phyloP scores from a whole-genome alignment of 2,888 invertebrate genomes.

The Polia nebulosa region DNA sequence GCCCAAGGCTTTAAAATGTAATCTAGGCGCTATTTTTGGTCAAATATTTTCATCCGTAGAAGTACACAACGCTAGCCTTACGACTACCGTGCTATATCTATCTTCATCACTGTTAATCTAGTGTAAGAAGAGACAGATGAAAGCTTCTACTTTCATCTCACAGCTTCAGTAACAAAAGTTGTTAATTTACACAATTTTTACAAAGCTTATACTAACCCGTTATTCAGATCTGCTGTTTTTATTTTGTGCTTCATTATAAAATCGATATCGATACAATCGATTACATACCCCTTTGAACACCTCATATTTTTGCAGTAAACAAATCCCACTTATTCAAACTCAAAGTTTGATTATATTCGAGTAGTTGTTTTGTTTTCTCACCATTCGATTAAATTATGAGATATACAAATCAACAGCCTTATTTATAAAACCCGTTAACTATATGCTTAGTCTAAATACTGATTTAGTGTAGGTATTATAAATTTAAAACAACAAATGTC shows the following conservation, averaged over 20 bases:
- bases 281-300: neutral
- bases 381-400: conserved; percentile 4
- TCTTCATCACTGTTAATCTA: conserved; percentile 32
- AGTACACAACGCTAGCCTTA: conserved; percentile 33
- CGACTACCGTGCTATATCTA: conserved; percentile 22
- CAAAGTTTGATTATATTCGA: neutral
- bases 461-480: no score
- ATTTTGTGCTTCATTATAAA: neutral
- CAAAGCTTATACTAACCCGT: conserved; percentile 35
- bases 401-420: neutral
- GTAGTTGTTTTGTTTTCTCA: neutral
- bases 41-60: conserved; percentile 57
- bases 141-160: neutral
- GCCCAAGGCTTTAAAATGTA: conserved; percentile 60
- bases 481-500: no score
- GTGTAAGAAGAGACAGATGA: conserved; percentile 20
- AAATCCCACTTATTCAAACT: neutral
- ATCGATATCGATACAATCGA: conserved; percentile 1
- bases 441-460: no score
- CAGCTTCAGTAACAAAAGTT: conserved; percentile 12
- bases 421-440: no score
- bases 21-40: conserved; percentile 50
- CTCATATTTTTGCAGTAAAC: neutral
- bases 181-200: conserved; percentile 25
- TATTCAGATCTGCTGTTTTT: conserved; percentile 41